Evolutionary conservation across 2,797 vertebrate species (phyloP).

Genomic region (Eospalax fontanierii): DNA sequence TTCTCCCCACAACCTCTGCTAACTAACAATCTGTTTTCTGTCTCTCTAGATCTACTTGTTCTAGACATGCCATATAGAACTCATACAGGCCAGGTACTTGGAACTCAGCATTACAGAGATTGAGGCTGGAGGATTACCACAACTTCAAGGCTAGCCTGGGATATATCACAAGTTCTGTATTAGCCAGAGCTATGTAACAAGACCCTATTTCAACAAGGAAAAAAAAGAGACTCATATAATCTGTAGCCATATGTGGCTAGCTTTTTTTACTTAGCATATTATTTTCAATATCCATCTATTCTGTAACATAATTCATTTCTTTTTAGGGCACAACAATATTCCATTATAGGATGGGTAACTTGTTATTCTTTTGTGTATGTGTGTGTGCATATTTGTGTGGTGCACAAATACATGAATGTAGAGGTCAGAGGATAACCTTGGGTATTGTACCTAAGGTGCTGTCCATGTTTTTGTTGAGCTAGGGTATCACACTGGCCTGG

Average conservation of each 20-base stretch:
- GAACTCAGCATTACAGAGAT: neutral
- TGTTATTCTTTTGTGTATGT: neutral
- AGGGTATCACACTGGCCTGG: no score
- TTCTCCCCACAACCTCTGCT: neutral
- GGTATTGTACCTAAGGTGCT: no score
- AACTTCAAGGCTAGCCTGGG: neutral
- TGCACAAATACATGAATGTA: no score
- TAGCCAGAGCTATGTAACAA: neutral
- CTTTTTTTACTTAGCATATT: neutral
- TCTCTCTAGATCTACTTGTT: neutral
- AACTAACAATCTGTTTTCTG: neutral
- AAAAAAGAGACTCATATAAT: neutral
- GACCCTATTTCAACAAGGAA: neutral
- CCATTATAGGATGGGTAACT: neutral
- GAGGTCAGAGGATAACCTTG: no score
- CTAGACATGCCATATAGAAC: neutral
- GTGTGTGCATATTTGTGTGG: no score
- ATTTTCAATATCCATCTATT: neutral
- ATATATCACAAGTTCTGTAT: neutral
- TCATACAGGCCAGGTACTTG: neutral
- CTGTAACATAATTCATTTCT: neutral
- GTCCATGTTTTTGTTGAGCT: no score
- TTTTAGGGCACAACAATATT: neutral
- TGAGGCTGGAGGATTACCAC: neutral
- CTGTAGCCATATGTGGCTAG: neutral